These are phyloP conservation scores for Trichopoda pennipes DNA, from an alignment of 2,888 invertebrate species.

Conservation along the genomic window DNA sequence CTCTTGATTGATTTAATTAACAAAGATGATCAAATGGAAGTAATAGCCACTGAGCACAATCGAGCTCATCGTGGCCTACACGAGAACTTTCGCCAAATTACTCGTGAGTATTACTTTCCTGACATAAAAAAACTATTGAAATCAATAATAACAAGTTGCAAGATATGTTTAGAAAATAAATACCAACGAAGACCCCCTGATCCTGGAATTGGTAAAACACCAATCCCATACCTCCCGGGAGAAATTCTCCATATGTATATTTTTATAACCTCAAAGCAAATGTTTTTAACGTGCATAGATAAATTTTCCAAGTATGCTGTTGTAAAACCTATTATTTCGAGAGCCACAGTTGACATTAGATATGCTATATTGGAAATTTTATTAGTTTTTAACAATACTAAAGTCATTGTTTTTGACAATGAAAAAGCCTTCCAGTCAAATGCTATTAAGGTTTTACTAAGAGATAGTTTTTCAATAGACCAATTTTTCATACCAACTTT, in stretches of 20 bases:
- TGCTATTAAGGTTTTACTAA: conserved; percentile 20
- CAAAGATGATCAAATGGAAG: conserved; percentile 21
- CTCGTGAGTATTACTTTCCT: conserved; percentile 32
- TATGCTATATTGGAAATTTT: conserved; percentile 27
- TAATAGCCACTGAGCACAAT: conserved; percentile 46
- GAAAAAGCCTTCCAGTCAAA: conserved; percentile 53
- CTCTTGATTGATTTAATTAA: conserved; percentile 57
- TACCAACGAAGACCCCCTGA: too few relatives aligned
- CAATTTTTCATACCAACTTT: conserved; percentile 28
- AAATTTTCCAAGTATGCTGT: conserved; percentile 56
- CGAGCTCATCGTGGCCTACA: conserved; percentile 46
- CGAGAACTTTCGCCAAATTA: conserved; percentile 46
- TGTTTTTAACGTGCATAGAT: conserved; percentile 44
- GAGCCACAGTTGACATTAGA: conserved; percentile 28
- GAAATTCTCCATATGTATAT: conserved; percentile 38
- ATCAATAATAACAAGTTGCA: conserved; percentile 17
- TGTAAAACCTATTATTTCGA: conserved; percentile 44
- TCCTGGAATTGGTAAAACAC: too few relatives aligned
- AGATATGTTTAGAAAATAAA: conserved; percentile 23
- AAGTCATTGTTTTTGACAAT: conserved; percentile 38
- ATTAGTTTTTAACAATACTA: conserved; percentile 31
- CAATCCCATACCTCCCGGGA: too few relatives aligned
- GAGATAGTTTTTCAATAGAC: conserved; percentile 35
- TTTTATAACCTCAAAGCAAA: conserved; percentile 33
- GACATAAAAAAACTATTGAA: conserved; percentile 23